phyloP scores from a whole-genome alignment of 2,888 invertebrate genomes.

The Chloroclysta siterata region DNA sequence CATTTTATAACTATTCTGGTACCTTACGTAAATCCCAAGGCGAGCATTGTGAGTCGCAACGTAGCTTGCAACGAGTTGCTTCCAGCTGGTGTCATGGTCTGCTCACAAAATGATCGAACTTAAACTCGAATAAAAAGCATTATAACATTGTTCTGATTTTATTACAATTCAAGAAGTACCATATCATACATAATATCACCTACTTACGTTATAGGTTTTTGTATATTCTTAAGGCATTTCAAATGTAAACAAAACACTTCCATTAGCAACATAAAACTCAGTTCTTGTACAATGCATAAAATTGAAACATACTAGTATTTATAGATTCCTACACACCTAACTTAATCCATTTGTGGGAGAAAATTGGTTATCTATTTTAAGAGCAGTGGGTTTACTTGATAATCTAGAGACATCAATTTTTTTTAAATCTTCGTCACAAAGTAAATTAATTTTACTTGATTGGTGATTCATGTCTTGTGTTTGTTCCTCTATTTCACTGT shows the following conservation, averaged over 20 bases:
- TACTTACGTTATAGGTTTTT: conserved; percentile 16
- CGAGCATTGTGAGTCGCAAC: too few species aligned
- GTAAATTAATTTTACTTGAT: conserved; percentile 27
- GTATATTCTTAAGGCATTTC: conserved; percentile 21
- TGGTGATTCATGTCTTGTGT: conserved; percentile 23
- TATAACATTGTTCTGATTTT: conserved; percentile 19
- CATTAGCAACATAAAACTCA: conserved; percentile 25
- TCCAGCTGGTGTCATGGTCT: too few species aligned
- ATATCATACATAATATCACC: conserved; percentile 3
- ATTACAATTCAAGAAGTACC: conserved; percentile 11
- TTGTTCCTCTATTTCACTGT: conserved; percentile 14
- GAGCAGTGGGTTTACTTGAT: conserved; percentile 17
- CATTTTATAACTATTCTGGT: too few species aligned
- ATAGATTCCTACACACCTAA: conserved; percentile 21
- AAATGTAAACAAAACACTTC: conserved; percentile 23
- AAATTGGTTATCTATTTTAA: conserved; percentile 23
- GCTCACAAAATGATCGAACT: too few species aligned
- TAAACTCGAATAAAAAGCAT: not conserved
- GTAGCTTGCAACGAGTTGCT: too few species aligned
- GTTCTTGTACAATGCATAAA: conserved; percentile 27
- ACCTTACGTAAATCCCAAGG: too few species aligned
- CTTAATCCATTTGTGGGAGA: conserved; percentile 29
- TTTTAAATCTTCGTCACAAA: conserved; percentile 25
- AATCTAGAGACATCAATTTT: conserved; percentile 20
- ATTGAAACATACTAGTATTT: conserved; percentile 25